Base-by-base conservation (phyloP, 2,113 vertebrate species). In the Engystomops pustulosus region DNA sequence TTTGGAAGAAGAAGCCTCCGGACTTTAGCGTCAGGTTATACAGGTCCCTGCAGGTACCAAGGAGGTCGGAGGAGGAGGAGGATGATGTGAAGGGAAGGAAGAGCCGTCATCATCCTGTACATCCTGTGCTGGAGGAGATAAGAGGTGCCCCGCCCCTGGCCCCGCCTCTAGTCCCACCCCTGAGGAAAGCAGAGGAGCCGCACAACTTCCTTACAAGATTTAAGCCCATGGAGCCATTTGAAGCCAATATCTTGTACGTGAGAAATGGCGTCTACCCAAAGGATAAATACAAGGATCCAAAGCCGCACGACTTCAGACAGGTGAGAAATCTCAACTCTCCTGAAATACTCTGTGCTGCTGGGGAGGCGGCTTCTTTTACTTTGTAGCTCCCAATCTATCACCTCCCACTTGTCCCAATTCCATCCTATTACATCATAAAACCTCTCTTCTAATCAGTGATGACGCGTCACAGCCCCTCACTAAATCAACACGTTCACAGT, bases 221-320 rank as follows among this genome's bases (percentile, higher is more conserved):
- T 91, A 91, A 85, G 79, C 25, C 4, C 32, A 83, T 90, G 6
- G 88, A 88, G 51, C 86, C 86, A 67, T 85, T 88, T 10, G 67
- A 92, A 75, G 84, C 85, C 2, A 88, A 93, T 70, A 58, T 92
- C 76, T 84, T 86, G 71, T 94, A 92, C 80, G 87, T 93, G 6
- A 90, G 88, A 89, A 85, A 47, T 6, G 91, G 89, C 58, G 92
- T 91, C 77, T 89, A 86, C 62, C 86, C 86, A 0, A 44, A 47
- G 30, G 87, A 25, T 25, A 67, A 67, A 2, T 92, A 91, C 85
- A 85, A 88, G 86, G 87, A 93, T 83, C 89, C 88, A 0, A 93
- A 92, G 86, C 91, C 81, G n/a, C 87, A 90, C 8, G 30, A 94
- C 86, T 94, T 93, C 68, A 91, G 89, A 89, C 89, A 90, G 69